Conservation (phyloP, 2,888 invertebrate species). For the Tetrapedia diversipes region DNA sequence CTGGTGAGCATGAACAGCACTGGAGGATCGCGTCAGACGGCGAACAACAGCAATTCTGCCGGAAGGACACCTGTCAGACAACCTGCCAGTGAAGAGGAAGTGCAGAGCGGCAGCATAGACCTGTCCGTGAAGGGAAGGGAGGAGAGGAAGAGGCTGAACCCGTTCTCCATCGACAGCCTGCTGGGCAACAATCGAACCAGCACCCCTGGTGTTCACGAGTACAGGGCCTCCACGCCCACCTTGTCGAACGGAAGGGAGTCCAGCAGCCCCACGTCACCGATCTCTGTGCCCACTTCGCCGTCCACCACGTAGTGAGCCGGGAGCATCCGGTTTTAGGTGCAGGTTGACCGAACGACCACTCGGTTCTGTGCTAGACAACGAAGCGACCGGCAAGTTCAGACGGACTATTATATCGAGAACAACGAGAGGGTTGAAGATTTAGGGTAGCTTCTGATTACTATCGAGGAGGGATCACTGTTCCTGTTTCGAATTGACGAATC, state of each 20-base stretch:
- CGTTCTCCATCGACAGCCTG: constrained; percentile 95
- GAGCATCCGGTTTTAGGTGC: background rate
- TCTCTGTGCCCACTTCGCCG: constrained; percentile 78
- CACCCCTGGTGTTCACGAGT: constrained; percentile 70
- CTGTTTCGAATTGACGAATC: too few relatives aligned
- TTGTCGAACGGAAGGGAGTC: constrained; percentile 77
- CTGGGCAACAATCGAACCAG: constrained; percentile 83
- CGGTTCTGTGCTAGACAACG: constrained; percentile 43
- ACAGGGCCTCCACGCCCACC: constrained; percentile 77
- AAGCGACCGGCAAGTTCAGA: constrained; percentile 41
- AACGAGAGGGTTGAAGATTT: constrained; percentile 42
- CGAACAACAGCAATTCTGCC: constrained; percentile 55
- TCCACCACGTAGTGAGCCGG: constrained; percentile 77
- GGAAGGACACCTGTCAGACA: constrained; percentile 49
- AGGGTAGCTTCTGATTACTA: constrained; percentile 29
- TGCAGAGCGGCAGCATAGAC: constrained; percentile 81
- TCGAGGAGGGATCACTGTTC: background rate
- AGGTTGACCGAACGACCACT: background rate
- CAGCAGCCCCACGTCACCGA: constrained; percentile 76
- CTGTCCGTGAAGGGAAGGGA: constrained; percentile 84
- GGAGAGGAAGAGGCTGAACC: constrained; percentile 89
- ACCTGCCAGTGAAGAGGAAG: constrained; percentile 77
- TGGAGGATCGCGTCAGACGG: constrained; percentile 65
- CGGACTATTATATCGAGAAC: constrained; percentile 37
- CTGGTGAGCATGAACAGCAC: constrained; percentile 72